Percentiles rank a stretch among this genome's conserved stretches.
These are phyloP conservation scores for Myiozetetes cayanensis DNA, from an alignment of 2,113 vertebrate species.

Conservation along the genomic window DNA sequence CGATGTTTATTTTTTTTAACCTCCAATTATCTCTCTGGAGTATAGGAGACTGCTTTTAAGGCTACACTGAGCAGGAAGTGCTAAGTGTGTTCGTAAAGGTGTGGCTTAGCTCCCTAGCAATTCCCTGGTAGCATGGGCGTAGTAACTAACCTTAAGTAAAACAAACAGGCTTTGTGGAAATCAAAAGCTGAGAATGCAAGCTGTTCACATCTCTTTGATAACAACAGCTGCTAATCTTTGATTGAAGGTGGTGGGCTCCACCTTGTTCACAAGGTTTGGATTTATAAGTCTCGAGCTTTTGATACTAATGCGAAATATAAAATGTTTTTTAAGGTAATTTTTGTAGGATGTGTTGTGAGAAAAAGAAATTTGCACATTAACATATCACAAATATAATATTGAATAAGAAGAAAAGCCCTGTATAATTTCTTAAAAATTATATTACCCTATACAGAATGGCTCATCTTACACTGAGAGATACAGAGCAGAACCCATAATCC, in stretches of 20 bases:
- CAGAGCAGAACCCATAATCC: neutral
- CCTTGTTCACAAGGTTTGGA: neutral
- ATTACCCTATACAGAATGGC: neutral
- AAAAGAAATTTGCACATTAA: neutral
- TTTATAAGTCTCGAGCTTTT: neutral
- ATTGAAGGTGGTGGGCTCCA: neutral
- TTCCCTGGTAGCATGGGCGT: conserved; percentile 40
- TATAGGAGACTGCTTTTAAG: neutral
- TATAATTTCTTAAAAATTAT: neutral
- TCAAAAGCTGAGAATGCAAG: conserved; percentile 26
- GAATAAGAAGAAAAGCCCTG: neutral
- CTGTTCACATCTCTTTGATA: neutral
- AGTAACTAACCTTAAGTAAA: conserved; percentile 48
- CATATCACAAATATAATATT: neutral
- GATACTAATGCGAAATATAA: neutral
- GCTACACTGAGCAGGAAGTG: conserved; percentile 12
- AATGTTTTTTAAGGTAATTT: neutral
- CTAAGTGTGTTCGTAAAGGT: conserved; percentile 45
- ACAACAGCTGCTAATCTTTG: neutral
- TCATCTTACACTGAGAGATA: neutral
- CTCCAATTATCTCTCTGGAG: neutral
- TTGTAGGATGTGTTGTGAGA: neutral
- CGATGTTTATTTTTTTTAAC: neutral
- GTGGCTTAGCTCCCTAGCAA: conserved; percentile 51
- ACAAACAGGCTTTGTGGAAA: conserved; percentile 56